phyloP scores from a whole-genome alignment of 35 echinoderm and acorn worm genomes.

The Anneissia japonica region DNA sequence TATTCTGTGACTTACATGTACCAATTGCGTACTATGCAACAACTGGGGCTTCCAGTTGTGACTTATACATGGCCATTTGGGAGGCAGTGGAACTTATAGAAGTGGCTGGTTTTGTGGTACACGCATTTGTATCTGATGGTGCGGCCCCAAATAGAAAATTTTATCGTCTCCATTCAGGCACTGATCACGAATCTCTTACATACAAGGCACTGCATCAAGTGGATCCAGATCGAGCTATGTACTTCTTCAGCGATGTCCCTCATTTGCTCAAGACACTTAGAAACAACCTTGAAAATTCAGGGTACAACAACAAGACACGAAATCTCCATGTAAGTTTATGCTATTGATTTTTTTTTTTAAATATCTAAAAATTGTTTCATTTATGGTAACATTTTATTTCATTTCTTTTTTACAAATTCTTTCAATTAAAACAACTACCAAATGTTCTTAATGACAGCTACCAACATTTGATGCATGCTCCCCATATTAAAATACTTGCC shows the following conservation, averaged over 20 bases:
- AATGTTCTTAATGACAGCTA: too few relatives aligned
- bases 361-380: too few relatives aligned
- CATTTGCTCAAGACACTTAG: constrained; percentile 46
- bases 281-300: constrained; percentile 52
- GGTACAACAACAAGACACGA: constrained; percentile 15
- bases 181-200: neutral
- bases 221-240: constrained; percentile 1
- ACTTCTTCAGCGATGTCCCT: constrained; percentile 51
- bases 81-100: constrained; percentile 3
- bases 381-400: too few relatives aligned
- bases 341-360: too few relatives aligned
- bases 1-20: neutral
- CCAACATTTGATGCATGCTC: too few relatives aligned
- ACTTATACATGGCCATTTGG: constrained; percentile 19
- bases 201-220: constrained; percentile 6
- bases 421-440: too few relatives aligned
- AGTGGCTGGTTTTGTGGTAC: constrained; percentile 16
- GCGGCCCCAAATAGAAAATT: constrained; percentile 34
- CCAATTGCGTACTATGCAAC: constrained; percentile 31
- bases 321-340: constrained; percentile 7
- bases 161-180: neutral
- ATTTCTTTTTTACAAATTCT: too few relatives aligned
- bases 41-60: neutral
- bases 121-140: constrained; percentile 43
- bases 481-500: too few relatives aligned